Conservation (phyloP, 2,797 vertebrate genomes). For the Arnoldichthys spilopterus region DNA sequence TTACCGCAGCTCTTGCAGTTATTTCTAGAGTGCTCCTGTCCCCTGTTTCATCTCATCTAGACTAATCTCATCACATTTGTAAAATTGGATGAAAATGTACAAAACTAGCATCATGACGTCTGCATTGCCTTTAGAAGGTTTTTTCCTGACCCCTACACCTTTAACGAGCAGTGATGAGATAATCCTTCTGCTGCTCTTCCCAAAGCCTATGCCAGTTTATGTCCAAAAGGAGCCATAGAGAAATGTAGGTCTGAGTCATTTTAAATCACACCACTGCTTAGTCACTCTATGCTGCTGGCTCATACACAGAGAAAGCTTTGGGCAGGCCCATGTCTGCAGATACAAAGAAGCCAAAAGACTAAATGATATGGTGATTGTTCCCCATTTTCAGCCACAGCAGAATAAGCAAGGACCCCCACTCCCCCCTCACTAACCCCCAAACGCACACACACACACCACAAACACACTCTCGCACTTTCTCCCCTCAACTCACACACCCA, state of each 20-base stretch:
- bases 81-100: background rate
- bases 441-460: conserved; percentile 7
- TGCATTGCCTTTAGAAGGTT: background rate
- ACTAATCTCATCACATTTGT: background rate
- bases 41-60: background rate
- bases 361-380: conserved; percentile 32
- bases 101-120: background rate
- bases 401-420: conserved; percentile 4
- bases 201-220: background rate
- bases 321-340: conserved; percentile 2
- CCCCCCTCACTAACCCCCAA: background rate
- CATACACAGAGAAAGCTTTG: background rate
- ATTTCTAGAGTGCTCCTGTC: background rate
- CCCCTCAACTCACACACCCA: conserved; percentile 46
- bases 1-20: background rate
- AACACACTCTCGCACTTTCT: conserved; percentile 32
- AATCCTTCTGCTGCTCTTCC: background rate
- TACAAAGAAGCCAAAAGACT: background rate
- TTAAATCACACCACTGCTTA: conserved; percentile 16
- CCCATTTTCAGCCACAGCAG: conserved; percentile 26
- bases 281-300: conserved; percentile 12
- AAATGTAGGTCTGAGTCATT: conserved; percentile 3
- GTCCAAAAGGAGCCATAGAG: background rate
- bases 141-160: background rate
- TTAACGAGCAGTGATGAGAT: background rate